Conservation (phyloP, 2,113 vertebrate species). For the Brienomyrus longianalis region DNA sequence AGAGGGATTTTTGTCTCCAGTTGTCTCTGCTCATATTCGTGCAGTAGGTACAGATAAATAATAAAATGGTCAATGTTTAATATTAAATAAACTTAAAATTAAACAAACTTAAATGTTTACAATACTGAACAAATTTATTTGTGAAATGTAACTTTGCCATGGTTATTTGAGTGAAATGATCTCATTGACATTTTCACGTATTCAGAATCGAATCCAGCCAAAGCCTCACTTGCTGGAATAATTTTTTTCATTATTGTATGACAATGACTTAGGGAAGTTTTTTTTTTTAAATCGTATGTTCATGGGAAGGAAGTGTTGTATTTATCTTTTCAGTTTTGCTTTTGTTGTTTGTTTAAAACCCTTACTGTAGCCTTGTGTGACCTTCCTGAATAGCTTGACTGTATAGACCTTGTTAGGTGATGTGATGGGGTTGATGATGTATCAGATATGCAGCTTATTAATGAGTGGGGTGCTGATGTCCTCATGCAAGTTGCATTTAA, state of each 20-base stretch:
- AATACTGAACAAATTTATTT: neutral
- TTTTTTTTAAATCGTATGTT: neutral
- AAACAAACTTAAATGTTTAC: neutral
- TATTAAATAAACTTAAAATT: too few species aligned
- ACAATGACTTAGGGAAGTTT: neutral
- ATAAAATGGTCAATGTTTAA: too few species aligned
- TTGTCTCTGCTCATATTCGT: neutral
- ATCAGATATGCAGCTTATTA: neutral
- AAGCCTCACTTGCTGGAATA: neutral
- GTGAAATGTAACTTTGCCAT: neutral
- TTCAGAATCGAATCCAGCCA: neutral
- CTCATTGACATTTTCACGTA: neutral
- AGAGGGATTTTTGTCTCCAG: neutral
- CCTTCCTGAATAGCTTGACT: neutral
- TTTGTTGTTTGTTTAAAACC: neutral
- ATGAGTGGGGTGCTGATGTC: neutral
- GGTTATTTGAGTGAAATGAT: neutral
- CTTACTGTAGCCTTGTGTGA: neutral
- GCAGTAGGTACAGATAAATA: neutral
- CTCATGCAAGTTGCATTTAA: neutral
- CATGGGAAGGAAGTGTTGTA: neutral
- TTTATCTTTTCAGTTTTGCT: neutral
- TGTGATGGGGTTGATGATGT: neutral
- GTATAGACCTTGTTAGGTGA: neutral
- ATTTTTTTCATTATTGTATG: neutral